These are phyloP conservation scores for Drosophila dunni DNA, from an alignment of 1,140 invertebrate species.

Conservation along the genomic window DNA sequence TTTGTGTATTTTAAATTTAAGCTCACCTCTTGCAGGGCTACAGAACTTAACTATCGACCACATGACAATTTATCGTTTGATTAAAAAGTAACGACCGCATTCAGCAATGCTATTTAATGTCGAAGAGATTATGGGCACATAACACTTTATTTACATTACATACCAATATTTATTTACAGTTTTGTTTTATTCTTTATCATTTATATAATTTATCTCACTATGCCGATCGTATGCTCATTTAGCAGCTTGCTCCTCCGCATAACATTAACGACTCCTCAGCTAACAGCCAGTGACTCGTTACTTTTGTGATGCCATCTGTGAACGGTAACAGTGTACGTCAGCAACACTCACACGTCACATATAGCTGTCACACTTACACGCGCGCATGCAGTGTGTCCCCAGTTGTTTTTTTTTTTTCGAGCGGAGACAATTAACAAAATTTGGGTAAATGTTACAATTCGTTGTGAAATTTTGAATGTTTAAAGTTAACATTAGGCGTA, in stretches of 20 bases:
- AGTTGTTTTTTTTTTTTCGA: constrained; percentile 49
- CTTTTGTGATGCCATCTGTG: constrained; percentile 13
- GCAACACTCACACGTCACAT: constrained; percentile 30
- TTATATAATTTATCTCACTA: too few species aligned
- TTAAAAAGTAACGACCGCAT: too few species aligned
- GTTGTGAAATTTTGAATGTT: constrained; percentile 49
- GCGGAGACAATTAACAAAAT: constrained; percentile 45
- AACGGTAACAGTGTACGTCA: constrained; percentile 44
- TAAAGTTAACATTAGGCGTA: constrained; percentile 1
- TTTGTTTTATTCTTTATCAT: too few species aligned
- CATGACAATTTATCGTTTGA: too few species aligned
- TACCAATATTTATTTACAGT: too few species aligned
- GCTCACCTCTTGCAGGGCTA: neutral
- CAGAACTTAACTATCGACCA: too few species aligned
- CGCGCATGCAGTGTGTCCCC: constrained; percentile 30
- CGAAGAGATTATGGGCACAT: too few species aligned
- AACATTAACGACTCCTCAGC: constrained; percentile 22
- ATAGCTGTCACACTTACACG: constrained; percentile 45
- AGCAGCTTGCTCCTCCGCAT: constrained; percentile 1
- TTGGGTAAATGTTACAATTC: constrained; percentile 49
- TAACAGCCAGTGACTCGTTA: constrained; percentile 18
- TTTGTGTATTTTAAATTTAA: neutral
- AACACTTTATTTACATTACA: too few species aligned
- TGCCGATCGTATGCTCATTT: neutral
- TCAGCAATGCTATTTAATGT: too few species aligned